Base-by-base conservation (phyloP, 2,113 vertebrate genomes). In the Strix uralensis region DNA sequence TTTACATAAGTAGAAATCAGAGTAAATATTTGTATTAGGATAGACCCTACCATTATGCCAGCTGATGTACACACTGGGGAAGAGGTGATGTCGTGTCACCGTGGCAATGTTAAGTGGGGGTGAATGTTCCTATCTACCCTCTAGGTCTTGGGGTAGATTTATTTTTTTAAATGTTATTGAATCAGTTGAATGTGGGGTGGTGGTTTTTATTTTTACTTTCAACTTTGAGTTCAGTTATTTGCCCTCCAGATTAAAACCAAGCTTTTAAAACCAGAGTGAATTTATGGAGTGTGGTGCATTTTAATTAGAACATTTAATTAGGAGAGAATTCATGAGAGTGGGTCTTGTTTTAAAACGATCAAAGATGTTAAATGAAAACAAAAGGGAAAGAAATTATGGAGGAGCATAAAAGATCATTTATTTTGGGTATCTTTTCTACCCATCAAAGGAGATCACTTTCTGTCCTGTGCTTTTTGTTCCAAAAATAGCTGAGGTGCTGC, bases 261-360 rank as follows among this genome's bases (percentile, higher is more conserved):
- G 73, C 89, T 88, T 97, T 94, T 59, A 69, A 97, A 97, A 92
- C 61, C 58, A 67, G 73, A 86, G 62, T 95, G 78, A 95, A 94
- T 95, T 94, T 97, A 95, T 94, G 88, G 94, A 94, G 89, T 79
- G 73, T 93, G 77, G 66, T 95, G 70, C 70, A 51, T 94, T 96
- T 96, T 96, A 96, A 97, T 96, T 95, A 96, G 91, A 96, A 80
- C 74, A 25, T 88, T 97, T 96, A 96, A 95, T 97, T 95, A 96
- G 92, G 78, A 95, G 73, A 81, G 81, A 84, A 95, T 95, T 96
- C 92, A 52, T 77, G 84, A 89, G 79, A 95, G 89, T 79, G 52
- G 38, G 74, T 94, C 62, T 96, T 95, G 89, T 92, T 97, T 95
- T 95, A 92, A 95, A 97, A 87, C 0, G 54, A 80, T 95, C 77